Base-by-base conservation (phyloP, 2,888 invertebrate species). In the Microctonus aethiopoides region DNA sequence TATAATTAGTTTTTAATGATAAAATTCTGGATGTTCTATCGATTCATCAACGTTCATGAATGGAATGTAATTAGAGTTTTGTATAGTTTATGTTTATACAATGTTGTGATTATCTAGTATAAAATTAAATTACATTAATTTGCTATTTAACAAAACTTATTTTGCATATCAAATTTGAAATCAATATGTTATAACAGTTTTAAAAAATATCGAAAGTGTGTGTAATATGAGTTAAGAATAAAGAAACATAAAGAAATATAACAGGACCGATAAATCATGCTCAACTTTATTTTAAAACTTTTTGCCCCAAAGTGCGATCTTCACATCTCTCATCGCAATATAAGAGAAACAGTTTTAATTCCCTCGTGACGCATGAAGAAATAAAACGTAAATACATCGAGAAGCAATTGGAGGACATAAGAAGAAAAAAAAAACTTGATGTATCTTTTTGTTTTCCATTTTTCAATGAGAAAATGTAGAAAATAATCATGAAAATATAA, bases 261-360 rank as follows among this genome's bases (percentile, higher is more conserved):
- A 16, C 7, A 32, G 56, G 29, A 32, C 32, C 16, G 16, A 57
- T 63, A 63, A 63, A 52, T 34, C 34, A 41, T 13, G 2, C 22
- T 26, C 29, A 32, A 63, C 24, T 63, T 29, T 51, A 46, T 29
- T 26, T 51, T 26, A n/a, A 32, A 63, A 29, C 22, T 63, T 63
- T 29, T 63, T 46, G 52, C 32, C 10, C 32, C 16, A n/a, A 13
- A 11, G 32, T 10, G 32, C 10, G 32, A 57, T 57, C 32, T 29
- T 46, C 46, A 46, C 46, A 46, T 46, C 16, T 46, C 46, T 46
- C 46, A 46, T 46, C 57, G 32, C n/a, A 32, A 32, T 57, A 20
- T 29, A 29, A 32, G 32, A 57, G 46, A 32, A 57, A 32, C 16
- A 13, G 13, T 29, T 34, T 16, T 32, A 32, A 57, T 57, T 32